Percentiles rank a stretch among this genome's conserved stretches.
phyloP scores from a whole-genome alignment of 2,797 vertebrate species.

The Myripristis murdjan region DNA sequence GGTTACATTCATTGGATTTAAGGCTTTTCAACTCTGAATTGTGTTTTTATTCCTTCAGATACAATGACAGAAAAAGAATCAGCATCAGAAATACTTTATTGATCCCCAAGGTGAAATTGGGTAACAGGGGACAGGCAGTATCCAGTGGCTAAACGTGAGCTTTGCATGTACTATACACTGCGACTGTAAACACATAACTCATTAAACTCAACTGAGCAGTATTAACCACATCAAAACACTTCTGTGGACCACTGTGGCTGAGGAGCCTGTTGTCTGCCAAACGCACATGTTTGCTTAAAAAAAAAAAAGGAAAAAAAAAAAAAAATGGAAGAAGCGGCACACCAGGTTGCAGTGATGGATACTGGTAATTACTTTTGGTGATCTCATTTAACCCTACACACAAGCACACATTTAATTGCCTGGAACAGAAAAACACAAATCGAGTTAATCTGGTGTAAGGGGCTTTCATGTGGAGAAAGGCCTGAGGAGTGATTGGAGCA shows the following conservation, averaged over 20 bases:
- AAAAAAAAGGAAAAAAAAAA: not conserved
- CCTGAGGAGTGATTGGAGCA: slow-evolving; percentile 52
- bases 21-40: too few relatives aligned
- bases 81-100: too few relatives aligned
- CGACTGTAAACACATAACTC: too few relatives aligned
- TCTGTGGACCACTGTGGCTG: slow-evolving; percentile 10
- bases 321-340: slow-evolving; percentile 9
- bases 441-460: slow-evolving; percentile 69
- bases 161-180: too few relatives aligned
- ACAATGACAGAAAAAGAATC: too few relatives aligned
- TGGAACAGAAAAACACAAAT: slow-evolving; percentile 72
- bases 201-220: not conserved
- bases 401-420: slow-evolving; percentile 66
- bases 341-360: slow-evolving; percentile 61
- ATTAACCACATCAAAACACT: slow-evolving; percentile 17
- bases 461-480: slow-evolving; percentile 56
- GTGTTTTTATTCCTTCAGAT: too few relatives aligned
- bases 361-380: slow-evolving; percentile 73
- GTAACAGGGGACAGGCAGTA: too few relatives aligned
- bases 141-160: too few relatives aligned
- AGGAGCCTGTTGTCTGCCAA: slow-evolving; percentile 5
- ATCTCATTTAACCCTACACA: slow-evolving; percentile 70
- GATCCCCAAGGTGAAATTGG: too few relatives aligned
- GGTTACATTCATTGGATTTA: too few relatives aligned
- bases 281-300: slow-evolving; percentile 17